Conservation (phyloP, 2,888 invertebrate genomes). For the Leptura quadrifasciata region DNA sequence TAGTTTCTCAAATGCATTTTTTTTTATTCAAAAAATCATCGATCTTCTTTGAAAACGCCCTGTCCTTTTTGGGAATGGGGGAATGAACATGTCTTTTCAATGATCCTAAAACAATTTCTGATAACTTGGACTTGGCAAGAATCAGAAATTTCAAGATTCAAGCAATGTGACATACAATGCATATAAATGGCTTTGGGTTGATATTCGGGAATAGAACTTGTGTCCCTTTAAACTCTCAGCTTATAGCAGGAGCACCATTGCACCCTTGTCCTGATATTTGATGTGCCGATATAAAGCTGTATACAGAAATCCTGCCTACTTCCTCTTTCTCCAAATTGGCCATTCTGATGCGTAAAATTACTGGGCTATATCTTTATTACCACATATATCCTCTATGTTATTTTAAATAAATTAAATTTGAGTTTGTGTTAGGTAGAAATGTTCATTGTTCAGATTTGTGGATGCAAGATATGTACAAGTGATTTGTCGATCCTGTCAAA, state of each 20-base stretch:
- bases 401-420: too few relatives aligned
- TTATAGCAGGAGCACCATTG: neutral
- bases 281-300: too few relatives aligned
- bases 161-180: slow-evolving; percentile 12
- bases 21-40: neutral
- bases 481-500: too few relatives aligned
- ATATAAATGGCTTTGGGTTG: neutral
- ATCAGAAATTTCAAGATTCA: slow-evolving; percentile 1
- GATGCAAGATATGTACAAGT: too few relatives aligned
- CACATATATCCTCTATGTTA: too few relatives aligned
- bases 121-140: slow-evolving; percentile 3
- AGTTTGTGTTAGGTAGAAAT: too few relatives aligned
- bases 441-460: too few relatives aligned
- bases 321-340: too few relatives aligned
- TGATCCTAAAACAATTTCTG: slow-evolving; percentile 5
- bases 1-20: slow-evolving; percentile 4
- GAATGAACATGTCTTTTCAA: slow-evolving; percentile 4
- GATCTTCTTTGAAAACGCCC: neutral
- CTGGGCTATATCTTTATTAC: too few relatives aligned
- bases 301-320: too few relatives aligned
- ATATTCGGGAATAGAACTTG: neutral
- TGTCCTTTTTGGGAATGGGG: neutral
- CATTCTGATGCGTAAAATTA: too few relatives aligned
- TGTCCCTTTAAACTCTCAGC: neutral
- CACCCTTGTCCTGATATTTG: slow-evolving; percentile 7